Evolutionary conservation across 1,140 invertebrate genomes (phyloP).

Genomic region (Mamestra configurata): DNA sequence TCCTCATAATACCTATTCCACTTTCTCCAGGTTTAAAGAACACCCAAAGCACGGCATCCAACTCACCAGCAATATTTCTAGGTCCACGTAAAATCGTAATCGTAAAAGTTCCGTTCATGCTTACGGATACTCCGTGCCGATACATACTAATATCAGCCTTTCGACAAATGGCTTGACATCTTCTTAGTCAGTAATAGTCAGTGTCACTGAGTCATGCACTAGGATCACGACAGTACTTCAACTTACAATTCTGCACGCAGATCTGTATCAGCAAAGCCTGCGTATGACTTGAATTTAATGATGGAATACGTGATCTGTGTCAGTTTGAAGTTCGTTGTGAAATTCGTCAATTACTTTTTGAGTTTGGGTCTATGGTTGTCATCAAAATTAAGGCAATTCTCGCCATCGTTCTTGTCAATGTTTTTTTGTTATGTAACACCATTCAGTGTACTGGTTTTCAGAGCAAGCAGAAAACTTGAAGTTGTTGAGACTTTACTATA

Average conservation of each 20-base stretch:
- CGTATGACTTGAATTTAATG: constrained; percentile 37
- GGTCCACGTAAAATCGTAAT: not conserved
- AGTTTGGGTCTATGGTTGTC: not conserved
- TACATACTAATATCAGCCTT: constrained; percentile 14
- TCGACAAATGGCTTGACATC: not conserved
- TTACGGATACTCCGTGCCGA: not conserved
- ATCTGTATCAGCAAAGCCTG: constrained; percentile 7
- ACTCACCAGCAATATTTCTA: not conserved
- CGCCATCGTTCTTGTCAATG: not conserved
- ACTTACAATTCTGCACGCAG: constrained; percentile 43
- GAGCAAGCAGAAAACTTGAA: no score
- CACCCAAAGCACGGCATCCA: no score
- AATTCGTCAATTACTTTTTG: constrained; percentile 22
- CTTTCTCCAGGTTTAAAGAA: no score
- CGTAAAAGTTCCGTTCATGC: constrained; percentile 28
- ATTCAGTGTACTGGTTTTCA: no score
- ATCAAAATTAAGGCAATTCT: not conserved
- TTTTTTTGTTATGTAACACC: no score
- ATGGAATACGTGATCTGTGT: not conserved
- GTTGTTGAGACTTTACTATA: no score
- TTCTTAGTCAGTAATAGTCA: constrained; percentile 35
- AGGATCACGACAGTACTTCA: constrained; percentile 5
- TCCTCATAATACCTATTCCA: no score
- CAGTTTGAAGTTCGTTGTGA: not conserved
- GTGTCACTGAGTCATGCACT: constrained; percentile 19